These are phyloP conservation scores for Strix occidentalis DNA, from an alignment of 2,797 vertebrate genomes.

Conservation along the genomic window DNA sequence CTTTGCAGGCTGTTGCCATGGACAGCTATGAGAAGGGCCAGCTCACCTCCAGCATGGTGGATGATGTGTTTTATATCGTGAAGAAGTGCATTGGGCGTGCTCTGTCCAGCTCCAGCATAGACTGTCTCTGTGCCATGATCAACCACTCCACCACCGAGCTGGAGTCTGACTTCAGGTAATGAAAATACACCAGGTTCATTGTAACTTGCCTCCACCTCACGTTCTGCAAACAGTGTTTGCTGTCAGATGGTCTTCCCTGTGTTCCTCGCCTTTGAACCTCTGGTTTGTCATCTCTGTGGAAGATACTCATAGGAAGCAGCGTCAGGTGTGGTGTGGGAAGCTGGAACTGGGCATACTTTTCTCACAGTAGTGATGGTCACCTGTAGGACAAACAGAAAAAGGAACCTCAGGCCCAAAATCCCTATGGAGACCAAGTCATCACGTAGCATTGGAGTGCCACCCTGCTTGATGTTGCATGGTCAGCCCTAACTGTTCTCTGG, in stretches of 20 bases:
- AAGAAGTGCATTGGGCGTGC: constrained; percentile 98
- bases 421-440: background rate
- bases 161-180: constrained; percentile 95
- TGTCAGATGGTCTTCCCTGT: background rate
- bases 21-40: constrained; percentile 93
- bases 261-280: background rate
- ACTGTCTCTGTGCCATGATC: constrained; percentile 99
- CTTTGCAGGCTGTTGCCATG: constrained; percentile 90
- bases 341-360: background rate
- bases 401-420: background rate
- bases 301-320: background rate
- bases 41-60: constrained; percentile 98
- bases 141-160: constrained; percentile 95
- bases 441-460: background rate
- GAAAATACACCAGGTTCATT: background rate
- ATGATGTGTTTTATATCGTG: constrained; percentile 98
- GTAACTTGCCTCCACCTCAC: background rate
- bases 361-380: background rate
- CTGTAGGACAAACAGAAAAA: background rate
- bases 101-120: constrained; percentile 94
- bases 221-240: background rate
- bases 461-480: background rate
- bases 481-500: background rate
- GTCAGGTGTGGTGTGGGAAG: background rate
- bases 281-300: background rate